phyloP scores from a whole-genome alignment of 2,797 vertebrate species.

The Chromis chromis region DNA sequence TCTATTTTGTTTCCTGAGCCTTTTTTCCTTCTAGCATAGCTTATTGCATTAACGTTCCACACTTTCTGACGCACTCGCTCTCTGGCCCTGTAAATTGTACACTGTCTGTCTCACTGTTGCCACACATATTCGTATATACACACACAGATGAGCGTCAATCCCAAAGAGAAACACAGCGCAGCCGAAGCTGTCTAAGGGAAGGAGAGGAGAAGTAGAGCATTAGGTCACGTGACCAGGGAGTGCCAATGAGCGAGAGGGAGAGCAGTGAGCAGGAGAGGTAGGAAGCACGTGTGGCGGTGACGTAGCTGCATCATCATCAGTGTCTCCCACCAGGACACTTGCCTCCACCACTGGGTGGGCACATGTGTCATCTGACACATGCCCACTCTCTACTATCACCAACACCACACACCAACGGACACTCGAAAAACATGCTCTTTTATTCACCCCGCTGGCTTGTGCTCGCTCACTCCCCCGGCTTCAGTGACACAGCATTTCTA shows the following conservation, averaged over 20 bases:
- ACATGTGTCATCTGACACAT: conserved; percentile 68
- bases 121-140: conserved; percentile 61
- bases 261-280: conserved; percentile 68
- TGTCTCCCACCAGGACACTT: conserved; percentile 65
- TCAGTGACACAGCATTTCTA: conserved; percentile 74
- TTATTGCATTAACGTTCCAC: conserved; percentile 63
- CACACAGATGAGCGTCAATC: conserved; percentile 71
- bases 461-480: conserved; percentile 54
- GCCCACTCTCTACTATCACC: conserved; percentile 51
- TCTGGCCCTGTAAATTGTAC: conserved; percentile 61
- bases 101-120: conserved; percentile 60
- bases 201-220: conserved; percentile 74
- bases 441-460: conserved; percentile 43
- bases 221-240: conserved; percentile 73
- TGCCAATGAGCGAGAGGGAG: conserved; percentile 74
- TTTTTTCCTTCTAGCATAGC: conserved; percentile 61
- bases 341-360: conserved; percentile 68
- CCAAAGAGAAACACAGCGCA: conserved; percentile 77
- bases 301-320: conserved; percentile 63
- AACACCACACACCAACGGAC: conserved; percentile 56
- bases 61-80: conserved; percentile 58
- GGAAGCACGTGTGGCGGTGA: conserved; percentile 77
- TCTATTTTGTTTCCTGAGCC: conserved; percentile 72
- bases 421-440: conserved; percentile 52
- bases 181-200: conserved; percentile 71